phyloP scores from a whole-genome alignment of 2,888 invertebrate species.

The Odontothrips loti region DNA sequence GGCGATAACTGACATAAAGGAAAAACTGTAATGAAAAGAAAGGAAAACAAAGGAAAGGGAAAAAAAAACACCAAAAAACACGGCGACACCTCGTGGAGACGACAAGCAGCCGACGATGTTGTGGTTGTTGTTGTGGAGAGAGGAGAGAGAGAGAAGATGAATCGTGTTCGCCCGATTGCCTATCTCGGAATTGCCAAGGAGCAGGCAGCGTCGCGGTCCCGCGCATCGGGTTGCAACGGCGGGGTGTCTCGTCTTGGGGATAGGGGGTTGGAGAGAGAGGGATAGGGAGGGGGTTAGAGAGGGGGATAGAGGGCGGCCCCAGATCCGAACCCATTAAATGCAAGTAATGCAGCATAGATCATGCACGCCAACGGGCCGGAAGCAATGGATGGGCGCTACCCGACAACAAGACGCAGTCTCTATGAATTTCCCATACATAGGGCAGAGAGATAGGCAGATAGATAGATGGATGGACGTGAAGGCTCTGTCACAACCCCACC shows the following conservation, averaged over 20 bases:
- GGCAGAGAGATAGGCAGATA: no score
- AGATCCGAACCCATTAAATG: neutral
- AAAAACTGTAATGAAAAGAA: neutral
- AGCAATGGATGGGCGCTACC: neutral
- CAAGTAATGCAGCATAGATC: neutral
- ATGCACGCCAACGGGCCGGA: neutral
- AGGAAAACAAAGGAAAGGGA: neutral
- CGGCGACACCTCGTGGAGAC: neutral
- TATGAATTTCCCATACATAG: no score
- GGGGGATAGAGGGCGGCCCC: no score
- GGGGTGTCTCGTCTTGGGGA: no score
- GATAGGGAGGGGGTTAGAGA: no score
- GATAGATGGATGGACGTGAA: no score
- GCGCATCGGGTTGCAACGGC: no score
- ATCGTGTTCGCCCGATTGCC: neutral
- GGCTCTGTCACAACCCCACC: no score
- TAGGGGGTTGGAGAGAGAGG: no score
- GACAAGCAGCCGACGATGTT: neutral
- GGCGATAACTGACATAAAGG: neutral
- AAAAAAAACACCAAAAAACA: neutral
- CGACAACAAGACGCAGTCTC: no score
- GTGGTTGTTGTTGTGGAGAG: neutral
- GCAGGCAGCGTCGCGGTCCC: neutral
- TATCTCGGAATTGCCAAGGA: neutral
- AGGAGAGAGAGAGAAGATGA: neutral